Evolutionary conservation across 2,888 invertebrate species (phyloP).

Genomic region (Alviniconcha strummeri): DNA sequence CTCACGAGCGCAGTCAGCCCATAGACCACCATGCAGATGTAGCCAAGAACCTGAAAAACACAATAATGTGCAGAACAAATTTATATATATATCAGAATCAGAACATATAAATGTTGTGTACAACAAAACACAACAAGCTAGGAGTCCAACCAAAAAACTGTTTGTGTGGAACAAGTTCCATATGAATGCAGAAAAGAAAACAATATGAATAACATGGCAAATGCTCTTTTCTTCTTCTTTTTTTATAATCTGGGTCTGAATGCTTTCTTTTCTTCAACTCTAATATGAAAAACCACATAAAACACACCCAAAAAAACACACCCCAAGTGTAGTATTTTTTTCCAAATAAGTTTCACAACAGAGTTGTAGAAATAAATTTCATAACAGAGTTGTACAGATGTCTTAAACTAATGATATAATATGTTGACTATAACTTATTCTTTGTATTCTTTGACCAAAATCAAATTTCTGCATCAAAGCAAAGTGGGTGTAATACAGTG

Average conservation of each 20-base stretch:
- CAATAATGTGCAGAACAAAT: not conserved
- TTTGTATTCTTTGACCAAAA: no score
- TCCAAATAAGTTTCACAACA: no score
- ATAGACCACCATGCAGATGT: slow-evolving; percentile 58
- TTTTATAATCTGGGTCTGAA: not conserved
- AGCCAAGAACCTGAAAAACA: slow-evolving; percentile 55
- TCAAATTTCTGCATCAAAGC: no score
- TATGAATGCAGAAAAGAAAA: not conserved
- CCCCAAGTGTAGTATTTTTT: no score
- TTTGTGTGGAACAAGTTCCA: not conserved
- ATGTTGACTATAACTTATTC: no score
- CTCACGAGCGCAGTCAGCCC: slow-evolving; percentile 55
- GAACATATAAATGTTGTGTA: not conserved
- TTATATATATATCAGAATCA: not conserved
- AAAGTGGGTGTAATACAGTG: no score
- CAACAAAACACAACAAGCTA: not conserved
- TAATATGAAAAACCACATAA: not conserved
- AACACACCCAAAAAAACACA: no score
- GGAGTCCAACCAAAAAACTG: not conserved
- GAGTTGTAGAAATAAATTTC: no score
- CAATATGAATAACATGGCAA: not conserved
- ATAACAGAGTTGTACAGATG: no score
- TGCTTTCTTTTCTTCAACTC: not conserved
- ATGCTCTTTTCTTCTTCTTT: no score
- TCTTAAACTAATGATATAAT: no score